Percentiles rank a stretch among this genome's conserved stretches.
These are phyloP conservation scores for Xylota segnis DNA, from an alignment of 2,888 invertebrate species.

Conservation along the genomic window DNA sequence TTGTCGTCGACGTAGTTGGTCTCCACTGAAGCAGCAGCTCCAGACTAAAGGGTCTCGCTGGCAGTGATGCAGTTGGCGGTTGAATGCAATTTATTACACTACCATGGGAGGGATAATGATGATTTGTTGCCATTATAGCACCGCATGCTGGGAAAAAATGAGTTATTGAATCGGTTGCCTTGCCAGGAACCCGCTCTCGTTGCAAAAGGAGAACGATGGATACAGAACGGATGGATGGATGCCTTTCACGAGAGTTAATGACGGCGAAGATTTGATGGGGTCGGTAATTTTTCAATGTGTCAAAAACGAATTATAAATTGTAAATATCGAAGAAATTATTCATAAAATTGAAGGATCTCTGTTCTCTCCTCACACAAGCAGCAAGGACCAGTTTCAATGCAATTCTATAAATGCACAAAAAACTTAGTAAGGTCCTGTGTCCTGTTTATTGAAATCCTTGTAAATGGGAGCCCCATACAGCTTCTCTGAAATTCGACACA, in stretches of 20 bases:
- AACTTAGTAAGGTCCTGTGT: too few species aligned
- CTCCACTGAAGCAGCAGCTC: constrained; percentile 3
- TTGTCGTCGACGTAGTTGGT: neutral
- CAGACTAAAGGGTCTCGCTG: constrained; percentile 4
- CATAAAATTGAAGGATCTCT: neutral
- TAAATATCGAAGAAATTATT: constrained; percentile 20
- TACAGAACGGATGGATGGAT: neutral
- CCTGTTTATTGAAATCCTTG: too few species aligned
- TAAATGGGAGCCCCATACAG: too few species aligned
- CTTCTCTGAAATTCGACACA: too few species aligned
- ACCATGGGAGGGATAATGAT: constrained; percentile 60
- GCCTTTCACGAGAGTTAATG: constrained; percentile 24
- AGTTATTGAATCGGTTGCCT: constrained; percentile 54
- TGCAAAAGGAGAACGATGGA: too few species aligned
- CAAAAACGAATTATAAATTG: constrained; percentile 41
- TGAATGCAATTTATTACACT: constrained; percentile 66
- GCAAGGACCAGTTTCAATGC: neutral
- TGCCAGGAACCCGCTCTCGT: too few species aligned
- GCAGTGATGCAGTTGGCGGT: constrained; percentile 33
- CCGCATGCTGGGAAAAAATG: constrained; percentile 63
- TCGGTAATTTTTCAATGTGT: constrained; percentile 53
- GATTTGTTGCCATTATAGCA: constrained; percentile 71
- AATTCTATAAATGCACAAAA: neutral
- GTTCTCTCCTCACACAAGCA: too few species aligned
- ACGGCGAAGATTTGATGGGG: constrained; percentile 18